phyloP scores from a whole-genome alignment of 2,113 vertebrate species.

The Brachyhypopomus occidentalis region DNA sequence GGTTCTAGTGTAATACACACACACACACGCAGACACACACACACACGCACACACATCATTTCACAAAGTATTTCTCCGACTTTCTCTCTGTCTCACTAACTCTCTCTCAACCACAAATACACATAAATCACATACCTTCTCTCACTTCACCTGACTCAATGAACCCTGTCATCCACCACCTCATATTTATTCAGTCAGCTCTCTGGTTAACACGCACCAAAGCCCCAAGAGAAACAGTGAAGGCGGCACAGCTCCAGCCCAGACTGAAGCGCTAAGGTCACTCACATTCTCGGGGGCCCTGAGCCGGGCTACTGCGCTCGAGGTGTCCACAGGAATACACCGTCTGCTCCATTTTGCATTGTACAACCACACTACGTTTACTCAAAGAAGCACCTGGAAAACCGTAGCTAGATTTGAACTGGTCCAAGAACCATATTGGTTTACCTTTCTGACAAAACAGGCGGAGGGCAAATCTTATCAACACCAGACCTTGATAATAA shows the following conservation, averaged over 20 bases:
- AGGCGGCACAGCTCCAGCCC: not conserved
- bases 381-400: not conserved
- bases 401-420: not conserved
- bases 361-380: not conserved
- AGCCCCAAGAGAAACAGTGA: constrained; percentile 22
- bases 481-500: too few relatives aligned
- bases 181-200: constrained; percentile 36
- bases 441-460: too few relatives aligned
- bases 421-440: not conserved
- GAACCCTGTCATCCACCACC: not conserved
- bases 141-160: not conserved
- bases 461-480: too few relatives aligned
- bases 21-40: constrained; percentile 44
- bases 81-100: too few relatives aligned
- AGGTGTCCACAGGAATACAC: not conserved
- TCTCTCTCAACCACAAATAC: constrained; percentile 11
- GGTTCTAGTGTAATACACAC: constrained; percentile 65
- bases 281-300: not conserved
- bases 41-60: not conserved
- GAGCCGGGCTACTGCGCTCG: not conserved
- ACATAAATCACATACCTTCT: not conserved
- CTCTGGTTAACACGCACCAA: constrained; percentile 29
- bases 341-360: not conserved
- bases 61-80: too few relatives aligned
- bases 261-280: not conserved